Conservation (phyloP, 2,113 vertebrate genomes). For the Sphyrna mokarran region DNA sequence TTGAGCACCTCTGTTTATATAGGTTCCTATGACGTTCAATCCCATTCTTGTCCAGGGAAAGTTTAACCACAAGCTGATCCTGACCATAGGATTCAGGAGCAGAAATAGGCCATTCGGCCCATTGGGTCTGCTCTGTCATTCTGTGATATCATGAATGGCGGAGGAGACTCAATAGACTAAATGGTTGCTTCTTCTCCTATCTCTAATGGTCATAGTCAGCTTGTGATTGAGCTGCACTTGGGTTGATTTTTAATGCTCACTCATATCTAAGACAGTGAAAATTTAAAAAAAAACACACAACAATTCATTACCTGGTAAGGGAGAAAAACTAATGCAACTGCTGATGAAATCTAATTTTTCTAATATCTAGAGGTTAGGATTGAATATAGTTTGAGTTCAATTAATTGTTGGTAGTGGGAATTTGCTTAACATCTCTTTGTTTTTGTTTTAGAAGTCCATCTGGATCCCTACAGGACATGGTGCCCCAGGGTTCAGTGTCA, state of each 20-base stretch:
- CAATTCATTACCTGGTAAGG: not conserved
- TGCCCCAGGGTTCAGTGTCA: slow-evolving; percentile 82
- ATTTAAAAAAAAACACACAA: not conserved
- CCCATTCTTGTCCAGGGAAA: not conserved
- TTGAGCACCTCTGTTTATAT: not conserved
- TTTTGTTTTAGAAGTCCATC: slow-evolving; percentile 69
- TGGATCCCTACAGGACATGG: slow-evolving; percentile 83
- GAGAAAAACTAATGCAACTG: not conserved
- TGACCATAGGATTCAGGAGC: not conserved
- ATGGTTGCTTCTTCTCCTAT: no score
- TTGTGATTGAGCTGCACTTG: not conserved
- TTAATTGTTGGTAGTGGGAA: not conserved
- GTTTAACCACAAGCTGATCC: not conserved
- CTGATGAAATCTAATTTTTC: not conserved
- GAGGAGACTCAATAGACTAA: no score
- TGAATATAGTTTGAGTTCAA: not conserved
- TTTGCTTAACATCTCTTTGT: not conserved
- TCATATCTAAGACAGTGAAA: not conserved
- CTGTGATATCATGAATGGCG: no score
- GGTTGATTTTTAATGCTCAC: not conserved
- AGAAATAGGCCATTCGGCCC: no score
- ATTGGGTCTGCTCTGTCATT: no score
- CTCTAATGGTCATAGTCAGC: no score
- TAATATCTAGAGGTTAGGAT: not conserved
- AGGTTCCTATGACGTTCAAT: not conserved